Conservation (phyloP, 2,797 vertebrate species). For the Euphonia xanthogaster region DNA sequence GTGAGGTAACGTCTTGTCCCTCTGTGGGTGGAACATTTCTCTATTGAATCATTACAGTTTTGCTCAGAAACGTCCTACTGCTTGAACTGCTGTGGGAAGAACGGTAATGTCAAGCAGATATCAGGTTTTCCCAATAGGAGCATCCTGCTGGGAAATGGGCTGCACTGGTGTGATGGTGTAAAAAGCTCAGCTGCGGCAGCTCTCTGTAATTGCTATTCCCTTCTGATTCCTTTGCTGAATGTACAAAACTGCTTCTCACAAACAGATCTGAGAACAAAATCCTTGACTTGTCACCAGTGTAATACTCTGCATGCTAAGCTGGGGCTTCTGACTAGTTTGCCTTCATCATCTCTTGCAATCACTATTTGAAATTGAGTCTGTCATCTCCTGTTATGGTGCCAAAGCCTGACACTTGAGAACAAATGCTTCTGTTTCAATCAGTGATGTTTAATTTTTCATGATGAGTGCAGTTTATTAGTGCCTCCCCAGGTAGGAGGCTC, state of each 20-base stretch:
- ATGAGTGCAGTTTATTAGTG: conserved; percentile 47
- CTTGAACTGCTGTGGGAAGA: not conserved
- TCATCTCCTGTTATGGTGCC: not conserved
- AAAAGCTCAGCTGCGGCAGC: conserved; percentile 54
- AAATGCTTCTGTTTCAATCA: not conserved
- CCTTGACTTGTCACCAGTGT: conserved; percentile 29
- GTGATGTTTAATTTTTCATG: conserved; percentile 70
- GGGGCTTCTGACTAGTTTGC: not conserved
- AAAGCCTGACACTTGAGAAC: not conserved
- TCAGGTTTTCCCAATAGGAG: conserved; percentile 52
- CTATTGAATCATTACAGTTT: not conserved
- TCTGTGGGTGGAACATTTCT: conserved; percentile 5
- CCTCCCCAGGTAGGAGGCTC: conserved; percentile 46
- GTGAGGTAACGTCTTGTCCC: conserved; percentile 15
- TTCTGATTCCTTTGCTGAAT: conserved; percentile 55
- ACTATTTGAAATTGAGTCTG: not conserved
- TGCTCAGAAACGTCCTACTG: conserved; percentile 13
- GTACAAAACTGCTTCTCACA: conserved; percentile 51
- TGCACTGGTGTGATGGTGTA: not conserved
- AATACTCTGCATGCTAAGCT: conserved; percentile 21
- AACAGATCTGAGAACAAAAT: conserved; percentile 53
- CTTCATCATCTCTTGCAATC: not conserved
- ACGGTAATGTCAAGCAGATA: not conserved
- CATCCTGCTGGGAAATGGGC: conserved; percentile 29
- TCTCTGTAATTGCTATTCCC: conserved; percentile 67